Base-by-base conservation (phyloP, 2,888 invertebrate genomes). In the Laspeyria flexula region DNA sequence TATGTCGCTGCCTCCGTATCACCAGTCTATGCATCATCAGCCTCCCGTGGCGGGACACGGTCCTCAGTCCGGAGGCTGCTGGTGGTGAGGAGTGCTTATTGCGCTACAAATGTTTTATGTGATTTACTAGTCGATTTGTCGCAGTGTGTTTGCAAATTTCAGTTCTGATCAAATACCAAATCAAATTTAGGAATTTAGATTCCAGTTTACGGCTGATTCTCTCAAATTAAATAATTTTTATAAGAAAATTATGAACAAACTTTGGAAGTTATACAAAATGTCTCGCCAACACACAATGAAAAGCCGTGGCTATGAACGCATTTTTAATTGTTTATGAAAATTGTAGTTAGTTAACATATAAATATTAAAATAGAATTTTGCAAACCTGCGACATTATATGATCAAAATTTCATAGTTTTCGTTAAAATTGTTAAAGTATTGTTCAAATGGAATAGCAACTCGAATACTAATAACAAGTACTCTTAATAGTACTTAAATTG, bases 1-100 rank as follows among this genome's bases (percentile, higher is more conserved):
- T 34, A 84, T 93, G 81, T 75, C 90, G 0, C 63, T 93, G 43
- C 93, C 93, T 0, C 93, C 94, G 1, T 92, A 90, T 65, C 91
- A 91, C 59, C 91, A 90, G 60, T 84, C 86, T 13, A 82, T 88
- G 83, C 91, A 89, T 55, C 90, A 88, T 31, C 91, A 88, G 65
- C 85, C 90, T 0, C 79, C 85, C 0, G 83, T 86, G 27, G 55
- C 87, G 9, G 84, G 86, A 1, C 87, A 89, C 56, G 84, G 71
- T 1, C 81, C 86, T 1, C 90, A 90, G 49, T 84, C 90, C 15
- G 80, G 77, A 38, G 88, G 89, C 7, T 94, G 93, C 63, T 94
- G 94, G 94, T 94, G 94, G 94, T 94, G 88, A 92, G 75, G 56
- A 44, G 35, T 41, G 29, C 27, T 16, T 40, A 11, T 16, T 41